Evolutionary conservation across 1,140 invertebrate genomes (phyloP).

Genomic region (Polyergus mexicanus): DNA sequence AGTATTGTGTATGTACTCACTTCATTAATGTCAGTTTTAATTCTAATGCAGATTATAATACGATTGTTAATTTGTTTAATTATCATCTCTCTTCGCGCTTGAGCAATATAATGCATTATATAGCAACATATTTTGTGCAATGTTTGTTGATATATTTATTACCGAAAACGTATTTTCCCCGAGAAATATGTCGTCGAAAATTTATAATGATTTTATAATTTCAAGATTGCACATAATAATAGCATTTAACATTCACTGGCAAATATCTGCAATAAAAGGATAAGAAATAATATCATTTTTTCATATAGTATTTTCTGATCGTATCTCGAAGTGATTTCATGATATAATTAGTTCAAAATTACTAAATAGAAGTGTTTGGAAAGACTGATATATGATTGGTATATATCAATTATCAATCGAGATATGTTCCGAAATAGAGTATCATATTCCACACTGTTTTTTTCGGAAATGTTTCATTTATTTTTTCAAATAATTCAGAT

Average conservation of each 20-base stretch:
- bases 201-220: constrained; percentile 32
- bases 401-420: too few species aligned
- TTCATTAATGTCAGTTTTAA: constrained; percentile 35
- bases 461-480: too few species aligned
- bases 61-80: constrained; percentile 24
- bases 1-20: constrained; percentile 33
- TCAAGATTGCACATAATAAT: neutral
- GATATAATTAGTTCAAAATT: too few species aligned
- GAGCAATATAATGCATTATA: neutral
- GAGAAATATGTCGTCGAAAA: neutral
- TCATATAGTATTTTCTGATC: neutral
- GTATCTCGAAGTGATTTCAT: neutral
- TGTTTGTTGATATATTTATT: neutral
- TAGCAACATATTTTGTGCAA: neutral
- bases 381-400: too few species aligned
- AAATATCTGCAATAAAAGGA: constrained; percentile 12
- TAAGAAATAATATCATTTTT: neutral
- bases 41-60: constrained; percentile 23
- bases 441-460: too few species aligned
- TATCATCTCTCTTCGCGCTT: constrained; percentile 1
- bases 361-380: too few species aligned
- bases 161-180: neutral
- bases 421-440: too few species aligned
- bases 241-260: neutral
- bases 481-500: too few species aligned